phyloP scores from a whole-genome alignment of 1,140 invertebrate species.

The Lamellibrachia luymesi region DNA sequence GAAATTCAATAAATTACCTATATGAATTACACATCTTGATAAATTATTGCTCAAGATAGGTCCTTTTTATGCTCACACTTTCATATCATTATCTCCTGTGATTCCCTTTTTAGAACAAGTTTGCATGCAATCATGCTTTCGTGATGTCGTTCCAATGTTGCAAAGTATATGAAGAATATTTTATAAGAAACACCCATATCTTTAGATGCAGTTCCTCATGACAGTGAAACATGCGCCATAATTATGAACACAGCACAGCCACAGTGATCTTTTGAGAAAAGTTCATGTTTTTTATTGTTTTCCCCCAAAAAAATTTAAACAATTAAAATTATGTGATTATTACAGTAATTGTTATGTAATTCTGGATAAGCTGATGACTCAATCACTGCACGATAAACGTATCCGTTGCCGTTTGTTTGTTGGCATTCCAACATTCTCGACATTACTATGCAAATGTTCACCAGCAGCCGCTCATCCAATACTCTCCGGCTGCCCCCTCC shows the following conservation, averaged over 20 bases:
- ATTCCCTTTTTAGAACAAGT: too few species aligned
- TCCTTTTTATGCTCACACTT: not conserved
- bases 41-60: not conserved
- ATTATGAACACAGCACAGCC: not conserved
- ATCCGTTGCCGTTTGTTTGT: not conserved
- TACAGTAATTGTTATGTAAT: too few species aligned
- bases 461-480: not conserved
- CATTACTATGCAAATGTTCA: not conserved
- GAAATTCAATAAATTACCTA: too few species aligned
- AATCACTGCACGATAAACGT: not conserved
- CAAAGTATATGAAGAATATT: not conserved
- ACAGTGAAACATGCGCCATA: not conserved
- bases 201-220: not conserved
- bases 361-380: not conserved
- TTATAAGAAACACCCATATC: not conserved
- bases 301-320: not conserved
- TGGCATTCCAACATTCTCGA: not conserved
- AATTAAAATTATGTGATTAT: too few species aligned
- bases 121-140: too few species aligned
- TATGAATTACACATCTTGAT: not conserved
- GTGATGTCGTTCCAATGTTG: too few species aligned
- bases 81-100: too few species aligned
- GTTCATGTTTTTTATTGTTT: not conserved
- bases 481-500: not conserved
- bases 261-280: not conserved